Percentiles rank a stretch among this genome's conserved stretches.
phyloP scores from a whole-genome alignment of 1,140 invertebrate genomes.

The Carposina sasakii region DNA sequence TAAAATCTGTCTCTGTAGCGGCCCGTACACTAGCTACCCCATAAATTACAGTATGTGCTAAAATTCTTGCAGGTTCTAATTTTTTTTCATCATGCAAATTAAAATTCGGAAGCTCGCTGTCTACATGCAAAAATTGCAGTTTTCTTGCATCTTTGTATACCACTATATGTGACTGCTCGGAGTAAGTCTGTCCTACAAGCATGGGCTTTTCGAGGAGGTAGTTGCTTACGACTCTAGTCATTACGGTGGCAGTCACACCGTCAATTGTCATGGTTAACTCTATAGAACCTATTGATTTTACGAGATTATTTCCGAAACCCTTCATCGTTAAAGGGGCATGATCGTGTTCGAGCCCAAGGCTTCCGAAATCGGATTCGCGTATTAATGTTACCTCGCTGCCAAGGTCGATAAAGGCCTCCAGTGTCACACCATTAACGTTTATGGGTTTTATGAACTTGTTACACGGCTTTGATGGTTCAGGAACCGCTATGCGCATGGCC shows the following conservation, averaged over 20 bases:
- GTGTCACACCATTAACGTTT: background rate
- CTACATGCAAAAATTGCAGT: background rate
- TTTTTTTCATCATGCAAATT: background rate
- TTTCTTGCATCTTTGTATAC: background rate
- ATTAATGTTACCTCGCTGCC: background rate
- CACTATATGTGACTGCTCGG: background rate
- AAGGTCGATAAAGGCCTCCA: background rate
- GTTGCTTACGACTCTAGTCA: background rate
- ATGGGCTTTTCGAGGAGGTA: background rate
- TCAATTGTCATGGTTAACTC: background rate
- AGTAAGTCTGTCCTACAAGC: background rate
- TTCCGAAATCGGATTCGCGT: background rate
- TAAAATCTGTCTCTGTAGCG: background rate
- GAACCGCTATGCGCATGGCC: background rate
- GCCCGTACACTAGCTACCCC: background rate
- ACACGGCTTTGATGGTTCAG: background rate
- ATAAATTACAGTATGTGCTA: background rate
- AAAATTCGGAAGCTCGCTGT: slow-evolving; percentile 4
- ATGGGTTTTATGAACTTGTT: background rate
- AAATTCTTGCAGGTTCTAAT: background rate
- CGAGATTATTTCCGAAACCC: background rate
- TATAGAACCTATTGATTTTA: background rate
- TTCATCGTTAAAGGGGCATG: background rate
- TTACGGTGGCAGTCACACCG: background rate
- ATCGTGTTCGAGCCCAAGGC: background rate